Conservation (phyloP, 1,140 invertebrate species). For the Pogonomyrmex barbatus region DNA sequence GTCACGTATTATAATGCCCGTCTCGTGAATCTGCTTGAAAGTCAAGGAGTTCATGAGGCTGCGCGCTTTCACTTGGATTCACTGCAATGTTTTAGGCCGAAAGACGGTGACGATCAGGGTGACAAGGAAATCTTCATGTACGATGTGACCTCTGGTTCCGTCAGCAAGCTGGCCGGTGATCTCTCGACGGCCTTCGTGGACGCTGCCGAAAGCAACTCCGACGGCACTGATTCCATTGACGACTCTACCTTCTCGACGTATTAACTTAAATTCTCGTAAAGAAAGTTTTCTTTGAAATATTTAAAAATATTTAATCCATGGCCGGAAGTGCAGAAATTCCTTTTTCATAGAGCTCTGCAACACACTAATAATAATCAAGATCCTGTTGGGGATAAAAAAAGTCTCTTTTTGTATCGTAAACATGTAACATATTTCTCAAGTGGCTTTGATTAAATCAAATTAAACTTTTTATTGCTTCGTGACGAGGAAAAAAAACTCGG, state of each 20-base stretch:
- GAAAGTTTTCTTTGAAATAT: neutral
- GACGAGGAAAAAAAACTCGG: neutral
- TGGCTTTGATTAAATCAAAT: neutral
- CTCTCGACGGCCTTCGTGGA: conserved; percentile 93
- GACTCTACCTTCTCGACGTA: conserved; percentile 46
- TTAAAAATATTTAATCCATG: conserved; percentile 1
- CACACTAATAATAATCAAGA: conserved; percentile 11
- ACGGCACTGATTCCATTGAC: conserved; percentile 81
- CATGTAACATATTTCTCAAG: neutral
- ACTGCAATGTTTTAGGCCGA: conserved; percentile 83
- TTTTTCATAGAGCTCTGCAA: neutral
- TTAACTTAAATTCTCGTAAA: conserved; percentile 19
- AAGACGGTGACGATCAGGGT: conserved; percentile 83
- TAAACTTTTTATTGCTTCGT: neutral
- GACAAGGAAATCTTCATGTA: conserved; percentile 95
- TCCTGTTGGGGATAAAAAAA: neutral
- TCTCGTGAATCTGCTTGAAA: conserved; percentile 24
- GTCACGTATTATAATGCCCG: conserved; percentile 23
- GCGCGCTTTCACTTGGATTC: conserved; percentile 54
- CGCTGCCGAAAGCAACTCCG: conserved; percentile 93
- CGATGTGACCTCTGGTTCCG: conserved; percentile 89
- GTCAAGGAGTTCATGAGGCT: conserved; percentile 40
- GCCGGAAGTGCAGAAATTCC: neutral
- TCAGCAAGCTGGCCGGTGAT: conserved; percentile 90
- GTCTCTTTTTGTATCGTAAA: neutral